Evolutionary conservation across 2,888 invertebrate species (phyloP), one percentile per base, ranked within the genome.

Genomic region (Lasioglossum pauxillum): DNA sequence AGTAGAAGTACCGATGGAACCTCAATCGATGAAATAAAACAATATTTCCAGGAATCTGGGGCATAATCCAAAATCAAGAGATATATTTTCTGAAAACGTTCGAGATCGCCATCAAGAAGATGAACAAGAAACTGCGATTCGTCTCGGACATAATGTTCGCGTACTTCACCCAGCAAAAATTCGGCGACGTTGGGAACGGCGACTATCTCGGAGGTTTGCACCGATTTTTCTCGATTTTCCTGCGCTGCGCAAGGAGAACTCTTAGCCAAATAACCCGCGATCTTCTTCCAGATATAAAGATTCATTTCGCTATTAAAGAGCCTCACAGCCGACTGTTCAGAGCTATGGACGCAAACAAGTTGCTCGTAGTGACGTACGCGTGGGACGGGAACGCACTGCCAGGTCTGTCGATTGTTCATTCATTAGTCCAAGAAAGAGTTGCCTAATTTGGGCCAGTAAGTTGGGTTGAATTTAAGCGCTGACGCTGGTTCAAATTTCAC

Each of bases 341-440:
- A 75, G 84, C 92, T 80, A 89, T 91, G 5, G 94, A 94, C 71
- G 88, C 93, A 31, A 93, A 93, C 83, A 96, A 96, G 93, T 92
- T 96, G 12, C 94, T 97, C 27, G 96, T 97, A 0, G 96, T 97
- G 49, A 97, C 97, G 0, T 97, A 97, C 91, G 97, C 97, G 0
- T 97, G 97, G 97, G 97, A 97, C 92, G 96, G 97, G 12, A 97
- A 97, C 92, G 96, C 97, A 0, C 96, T 97, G 82, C 97, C 97
- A 1, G 94, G 94, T 92, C 71, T 71, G 41, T 71, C 14, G 41
- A 71, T 71, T 41, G 41, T 41, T 14, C 23, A n/a, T 41, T 41
- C 16, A 64, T 64, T 64, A 31, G 31, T 16, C 5, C 14, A 31
- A 31, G 31, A 19, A n/a, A 64, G 8, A 16, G 31, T 64, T 19